phyloP scores from a whole-genome alignment of 2,797 vertebrate species.

The Gorsachius magnificus region DNA sequence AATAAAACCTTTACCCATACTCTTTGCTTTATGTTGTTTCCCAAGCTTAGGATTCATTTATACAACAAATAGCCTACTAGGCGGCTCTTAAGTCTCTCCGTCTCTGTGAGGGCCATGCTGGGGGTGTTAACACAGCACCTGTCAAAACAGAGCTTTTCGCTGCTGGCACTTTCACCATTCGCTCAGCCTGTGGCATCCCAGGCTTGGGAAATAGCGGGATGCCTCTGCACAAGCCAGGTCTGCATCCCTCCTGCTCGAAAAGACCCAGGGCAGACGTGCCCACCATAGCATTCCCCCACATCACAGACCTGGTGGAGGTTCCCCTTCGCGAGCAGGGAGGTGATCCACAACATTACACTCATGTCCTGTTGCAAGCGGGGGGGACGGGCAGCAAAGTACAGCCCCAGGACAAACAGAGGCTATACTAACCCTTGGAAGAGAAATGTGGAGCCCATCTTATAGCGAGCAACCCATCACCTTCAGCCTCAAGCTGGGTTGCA shows the following conservation, averaged over 20 bases:
- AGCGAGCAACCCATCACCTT: neutral
- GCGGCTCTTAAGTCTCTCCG: neutral
- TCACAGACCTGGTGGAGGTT: neutral
- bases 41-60: neutral
- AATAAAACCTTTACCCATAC: neutral
- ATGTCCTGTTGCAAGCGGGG: neutral
- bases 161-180: neutral
- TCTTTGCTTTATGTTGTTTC: neutral
- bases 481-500: neutral
- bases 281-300: fast-evolving
- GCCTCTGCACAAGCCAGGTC: neutral
- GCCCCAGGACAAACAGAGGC: neutral
- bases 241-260: neutral
- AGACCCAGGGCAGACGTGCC: neutral
- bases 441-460: neutral
- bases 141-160: neutral
- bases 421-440: neutral
- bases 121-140: neutral
- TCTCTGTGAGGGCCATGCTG: neutral
- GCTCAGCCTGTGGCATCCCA: neutral
- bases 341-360: fast-evolving
- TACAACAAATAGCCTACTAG: neutral
- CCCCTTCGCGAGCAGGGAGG: neutral
- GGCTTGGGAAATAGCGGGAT: neutral
- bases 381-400: neutral